Evolutionary conservation across 2,888 invertebrate genomes (phyloP).

Genomic region (Tachystola acroxantha): DNA sequence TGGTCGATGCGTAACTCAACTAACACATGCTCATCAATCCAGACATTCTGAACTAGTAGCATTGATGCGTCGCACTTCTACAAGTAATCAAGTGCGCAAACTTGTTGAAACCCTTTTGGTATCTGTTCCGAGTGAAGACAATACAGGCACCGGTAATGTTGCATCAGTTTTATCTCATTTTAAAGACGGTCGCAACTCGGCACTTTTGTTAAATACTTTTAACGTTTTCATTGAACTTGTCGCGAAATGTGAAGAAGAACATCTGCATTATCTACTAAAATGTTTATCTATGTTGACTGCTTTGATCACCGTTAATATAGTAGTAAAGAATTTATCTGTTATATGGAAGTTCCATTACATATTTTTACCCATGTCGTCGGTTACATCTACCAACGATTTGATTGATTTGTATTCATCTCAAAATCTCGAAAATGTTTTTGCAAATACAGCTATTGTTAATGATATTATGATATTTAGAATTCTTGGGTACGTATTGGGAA

Average conservation of each 20-base stretch:
- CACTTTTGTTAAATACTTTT: constrained; percentile 42
- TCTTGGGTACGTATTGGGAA: constrained; percentile 33
- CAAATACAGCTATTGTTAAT: constrained; percentile 31
- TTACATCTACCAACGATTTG: constrained; percentile 50
- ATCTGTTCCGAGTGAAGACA: constrained; percentile 17
- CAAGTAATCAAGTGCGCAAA: constrained; percentile 43
- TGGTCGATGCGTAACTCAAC: constrained; percentile 41
- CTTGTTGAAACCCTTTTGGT: constrained; percentile 49
- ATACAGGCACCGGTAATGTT: constrained; percentile 20
- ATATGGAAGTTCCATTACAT: constrained; percentile 70
- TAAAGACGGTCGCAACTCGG: constrained; percentile 48
- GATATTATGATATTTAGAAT: constrained; percentile 57
- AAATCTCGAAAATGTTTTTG: constrained; percentile 14
- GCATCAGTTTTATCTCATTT: constrained; percentile 35
- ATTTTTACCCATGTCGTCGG: constrained; percentile 59
- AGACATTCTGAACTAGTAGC: constrained; percentile 35
- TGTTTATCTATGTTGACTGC: constrained; percentile 48
- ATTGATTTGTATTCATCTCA: constrained; percentile 39
- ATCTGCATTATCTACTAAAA: constrained; percentile 47
- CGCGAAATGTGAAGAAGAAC: constrained; percentile 49
- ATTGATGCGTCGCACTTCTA: constrained; percentile 48
- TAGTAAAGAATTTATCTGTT: constrained; percentile 56
- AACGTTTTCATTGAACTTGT: constrained; percentile 49
- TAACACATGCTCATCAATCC: constrained; percentile 36
- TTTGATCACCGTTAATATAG: constrained; percentile 47